These are phyloP conservation scores for Apamea anceps DNA, from an alignment of 2,888 invertebrate genomes.

Conservation along the genomic window DNA sequence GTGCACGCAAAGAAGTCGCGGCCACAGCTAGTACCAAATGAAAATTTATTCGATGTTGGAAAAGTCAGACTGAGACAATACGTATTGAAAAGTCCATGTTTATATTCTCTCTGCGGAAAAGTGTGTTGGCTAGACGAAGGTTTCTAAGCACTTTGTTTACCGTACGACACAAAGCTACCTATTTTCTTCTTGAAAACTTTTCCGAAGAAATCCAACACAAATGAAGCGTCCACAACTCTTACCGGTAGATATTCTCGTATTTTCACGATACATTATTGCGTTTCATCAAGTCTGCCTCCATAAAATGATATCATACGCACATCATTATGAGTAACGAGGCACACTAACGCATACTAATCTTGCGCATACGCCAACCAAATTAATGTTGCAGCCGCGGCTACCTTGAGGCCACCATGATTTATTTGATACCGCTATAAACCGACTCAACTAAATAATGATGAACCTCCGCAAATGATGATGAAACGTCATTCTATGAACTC, in stretches of 20 bases:
- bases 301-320: slow-evolving; percentile 76
- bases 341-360: slow-evolving; percentile 75
- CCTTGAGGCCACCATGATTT: slow-evolving; percentile 69
- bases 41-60: not conserved
- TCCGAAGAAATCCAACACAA: not conserved
- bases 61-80: not conserved
- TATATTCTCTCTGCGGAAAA: slow-evolving; percentile 18
- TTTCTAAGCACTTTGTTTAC: slow-evolving; percentile 29
- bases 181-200: slow-evolving; percentile 1
- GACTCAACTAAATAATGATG: slow-evolving; percentile 65
- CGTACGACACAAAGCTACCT: not conserved
- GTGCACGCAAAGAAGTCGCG: too few relatives aligned
- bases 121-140: slow-evolving; percentile 18
- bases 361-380: slow-evolving; percentile 54
- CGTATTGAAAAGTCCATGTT: slow-evolving; percentile 20
- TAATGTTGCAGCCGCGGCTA: slow-evolving; percentile 56
- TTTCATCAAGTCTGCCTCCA: slow-evolving; percentile 69
- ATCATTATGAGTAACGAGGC: slow-evolving; percentile 75
- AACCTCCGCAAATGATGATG: slow-evolving; percentile 49
- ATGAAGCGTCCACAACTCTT: slow-evolving; percentile 3
- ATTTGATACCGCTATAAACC: slow-evolving; percentile 67
- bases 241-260: slow-evolving; percentile 20
- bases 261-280: slow-evolving; percentile 53
- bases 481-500: slow-evolving; percentile 41
- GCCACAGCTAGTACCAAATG: not conserved